Base-by-base conservation (phyloP, 1,140 invertebrate species). In the Drosophila ohnishii region DNA sequence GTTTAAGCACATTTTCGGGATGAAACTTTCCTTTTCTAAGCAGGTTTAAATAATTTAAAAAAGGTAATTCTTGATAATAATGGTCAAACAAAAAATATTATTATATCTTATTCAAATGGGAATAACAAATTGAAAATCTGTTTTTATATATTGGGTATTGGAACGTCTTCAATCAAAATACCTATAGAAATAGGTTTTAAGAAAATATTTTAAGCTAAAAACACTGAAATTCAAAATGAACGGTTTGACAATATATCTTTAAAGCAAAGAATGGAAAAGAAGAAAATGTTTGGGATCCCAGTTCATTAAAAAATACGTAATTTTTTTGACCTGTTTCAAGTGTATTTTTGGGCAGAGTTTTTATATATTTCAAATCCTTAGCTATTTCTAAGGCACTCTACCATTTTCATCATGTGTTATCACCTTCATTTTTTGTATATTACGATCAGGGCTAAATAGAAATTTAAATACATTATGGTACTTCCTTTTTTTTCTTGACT, bases 1-100 rank as follows among this genome's bases (percentile, higher is more conserved):
- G 61, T 59, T 25, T 34, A 14, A 60, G 37, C 61, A 62, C 32
- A 42, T 42, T 61, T 64, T 61, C 11, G 22, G n/a, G 11, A 37
- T 7, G 34, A 39, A 56, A 42, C 32, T 56, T 56, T 56, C 34
- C 34, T n/a, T 40, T 56, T 42, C 53, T 25, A 42, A 56, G 22
- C 19, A 40, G 5, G 34, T 40, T 40, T 40, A 56, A 16, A 40
- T 28, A 25, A 16, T 25, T 40, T 11, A 6, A 3, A 25, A 40
- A 11, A 5, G 10, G 1, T n/a, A 25, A 47, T 8, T 3, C 19
- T 47, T 25, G 8, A 25, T 47, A 8, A 25, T 8, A 47, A 22
- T 25, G 30, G n/a, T 51, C 1, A 5, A 14, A 5, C 6, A 19
- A 51, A 19, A 34, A 19, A 34, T 8, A 0, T 35, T 51, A 5